These are phyloP conservation scores for Piprites chloris DNA, from an alignment of 2,113 vertebrate species.

Conservation along the genomic window DNA sequence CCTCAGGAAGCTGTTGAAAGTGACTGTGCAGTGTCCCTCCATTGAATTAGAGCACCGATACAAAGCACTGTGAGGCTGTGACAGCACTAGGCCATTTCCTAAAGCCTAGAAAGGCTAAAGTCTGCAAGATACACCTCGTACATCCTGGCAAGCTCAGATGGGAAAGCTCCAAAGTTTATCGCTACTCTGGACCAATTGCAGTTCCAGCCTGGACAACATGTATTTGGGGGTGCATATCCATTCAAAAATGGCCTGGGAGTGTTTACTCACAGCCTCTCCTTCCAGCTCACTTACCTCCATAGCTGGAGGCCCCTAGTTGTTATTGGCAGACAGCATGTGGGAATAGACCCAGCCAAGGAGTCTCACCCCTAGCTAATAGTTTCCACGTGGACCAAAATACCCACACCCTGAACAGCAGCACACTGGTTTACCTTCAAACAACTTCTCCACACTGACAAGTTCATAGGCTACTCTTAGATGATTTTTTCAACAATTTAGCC, in stretches of 20 bases:
- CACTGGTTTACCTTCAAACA: neutral
- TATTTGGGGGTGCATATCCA: rapidly evolving
- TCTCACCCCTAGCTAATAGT: rapidly evolving
- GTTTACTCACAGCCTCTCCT: neutral
- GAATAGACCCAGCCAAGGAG: neutral
- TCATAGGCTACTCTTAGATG: neutral
- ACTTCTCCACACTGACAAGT: neutral
- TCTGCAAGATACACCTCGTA: neutral
- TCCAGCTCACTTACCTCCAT: neutral
- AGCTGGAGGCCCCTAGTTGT: neutral
- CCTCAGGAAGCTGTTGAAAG: neutral
- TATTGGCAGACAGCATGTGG: rapidly evolving
- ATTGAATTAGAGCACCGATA: neutral
- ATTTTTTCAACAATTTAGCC: neutral
- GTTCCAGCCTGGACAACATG: neutral
- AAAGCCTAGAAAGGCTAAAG: neutral
- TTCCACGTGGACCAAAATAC: neutral
- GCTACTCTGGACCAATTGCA: neutral
- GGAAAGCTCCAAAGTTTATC: neutral
- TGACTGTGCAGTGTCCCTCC: neutral
- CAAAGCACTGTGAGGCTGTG: neutral
- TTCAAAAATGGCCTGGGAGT: neutral
- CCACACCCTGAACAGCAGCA: neutral
- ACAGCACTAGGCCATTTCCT: neutral
- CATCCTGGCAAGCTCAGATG: rapidly evolving